phyloP scores from a whole-genome alignment of 2,888 invertebrate genomes.

The Pyralis farinalis region DNA sequence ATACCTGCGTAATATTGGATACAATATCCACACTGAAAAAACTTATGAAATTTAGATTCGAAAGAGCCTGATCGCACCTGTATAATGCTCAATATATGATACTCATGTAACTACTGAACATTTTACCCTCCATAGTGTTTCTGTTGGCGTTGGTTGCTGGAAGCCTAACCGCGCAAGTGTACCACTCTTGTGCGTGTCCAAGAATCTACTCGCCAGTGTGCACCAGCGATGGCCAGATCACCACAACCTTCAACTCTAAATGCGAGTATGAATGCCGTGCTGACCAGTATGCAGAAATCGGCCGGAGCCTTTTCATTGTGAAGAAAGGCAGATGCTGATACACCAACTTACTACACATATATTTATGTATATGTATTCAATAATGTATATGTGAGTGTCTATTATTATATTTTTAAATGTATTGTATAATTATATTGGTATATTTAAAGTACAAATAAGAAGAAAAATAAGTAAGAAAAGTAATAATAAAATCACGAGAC shows the following conservation, averaged over 20 bases:
- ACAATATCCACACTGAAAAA: no score
- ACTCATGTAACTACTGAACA: no score
- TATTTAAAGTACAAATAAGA: no score
- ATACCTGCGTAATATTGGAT: no score
- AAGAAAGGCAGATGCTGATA: neutral
- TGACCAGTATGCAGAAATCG: neutral
- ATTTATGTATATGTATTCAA: neutral
- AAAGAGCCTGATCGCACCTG: no score
- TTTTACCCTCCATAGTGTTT: conserved; percentile 1
- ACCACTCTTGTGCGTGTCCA: conserved; percentile 1
- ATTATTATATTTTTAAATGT: no score
- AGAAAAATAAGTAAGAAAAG: no score
- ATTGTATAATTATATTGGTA: no score
- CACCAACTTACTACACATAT: neutral
- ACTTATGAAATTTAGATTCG: no score
- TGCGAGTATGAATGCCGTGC: conserved; percentile 10
- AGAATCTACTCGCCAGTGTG: conserved; percentile 11
- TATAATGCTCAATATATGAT: no score
- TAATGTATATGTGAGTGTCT: no score
- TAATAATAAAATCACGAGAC: no score
- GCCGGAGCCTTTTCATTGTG: neutral
- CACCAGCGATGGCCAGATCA: conserved; percentile 9
- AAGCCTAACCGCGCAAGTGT: neutral
- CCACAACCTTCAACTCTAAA: conserved; percentile 8
- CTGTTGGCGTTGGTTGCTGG: neutral